These are phyloP conservation scores for Poecilia picta DNA, from an alignment of 2,797 vertebrate genomes.

Conservation along the genomic window DNA sequence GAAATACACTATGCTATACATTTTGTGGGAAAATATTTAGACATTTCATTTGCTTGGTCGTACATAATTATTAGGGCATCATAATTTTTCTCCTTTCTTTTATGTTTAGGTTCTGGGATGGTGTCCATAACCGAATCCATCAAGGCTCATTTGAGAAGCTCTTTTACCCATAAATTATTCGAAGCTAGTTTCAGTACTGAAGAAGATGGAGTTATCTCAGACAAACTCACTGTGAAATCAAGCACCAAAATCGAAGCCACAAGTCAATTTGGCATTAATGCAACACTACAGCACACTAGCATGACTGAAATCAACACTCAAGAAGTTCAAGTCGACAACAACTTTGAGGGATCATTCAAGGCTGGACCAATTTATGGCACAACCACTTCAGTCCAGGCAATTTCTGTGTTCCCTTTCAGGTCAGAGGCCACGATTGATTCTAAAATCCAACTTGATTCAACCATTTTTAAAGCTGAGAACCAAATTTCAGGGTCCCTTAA, in stretches of 20 bases:
- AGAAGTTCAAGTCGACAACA: slow-evolving; percentile 73
- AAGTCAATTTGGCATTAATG: slow-evolving; percentile 82
- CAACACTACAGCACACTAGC: slow-evolving; percentile 75
- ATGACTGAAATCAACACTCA: slow-evolving; percentile 71
- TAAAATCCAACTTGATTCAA: slow-evolving; percentile 82
- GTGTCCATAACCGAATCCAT: slow-evolving; percentile 74
- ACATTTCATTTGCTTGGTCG: not conserved
- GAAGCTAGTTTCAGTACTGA: slow-evolving; percentile 80
- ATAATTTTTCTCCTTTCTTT: slow-evolving; percentile 21
- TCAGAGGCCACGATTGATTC: slow-evolving; percentile 81
- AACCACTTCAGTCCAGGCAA: slow-evolving; percentile 73
- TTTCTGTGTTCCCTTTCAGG: slow-evolving; percentile 71
- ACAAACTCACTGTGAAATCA: slow-evolving; percentile 70
- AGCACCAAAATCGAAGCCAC: slow-evolving; percentile 78
- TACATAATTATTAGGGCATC: not conserved
- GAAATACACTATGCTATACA: not conserved
- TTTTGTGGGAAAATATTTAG: not conserved
- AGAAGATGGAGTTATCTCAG: slow-evolving; percentile 71
- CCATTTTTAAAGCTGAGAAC: slow-evolving; percentile 82
- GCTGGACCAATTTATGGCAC: slow-evolving; percentile 80
- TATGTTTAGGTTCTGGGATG: slow-evolving; percentile 84
- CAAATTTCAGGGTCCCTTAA: slow-evolving; percentile 76
- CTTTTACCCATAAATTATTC: slow-evolving; percentile 85
- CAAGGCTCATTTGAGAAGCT: slow-evolving; percentile 77
- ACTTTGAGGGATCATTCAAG: slow-evolving; percentile 78